Evolutionary conservation across 2,113 vertebrate species (phyloP), one percentile per base, ranked within the genome.

Genomic region (Xenus cinereus): DNA sequence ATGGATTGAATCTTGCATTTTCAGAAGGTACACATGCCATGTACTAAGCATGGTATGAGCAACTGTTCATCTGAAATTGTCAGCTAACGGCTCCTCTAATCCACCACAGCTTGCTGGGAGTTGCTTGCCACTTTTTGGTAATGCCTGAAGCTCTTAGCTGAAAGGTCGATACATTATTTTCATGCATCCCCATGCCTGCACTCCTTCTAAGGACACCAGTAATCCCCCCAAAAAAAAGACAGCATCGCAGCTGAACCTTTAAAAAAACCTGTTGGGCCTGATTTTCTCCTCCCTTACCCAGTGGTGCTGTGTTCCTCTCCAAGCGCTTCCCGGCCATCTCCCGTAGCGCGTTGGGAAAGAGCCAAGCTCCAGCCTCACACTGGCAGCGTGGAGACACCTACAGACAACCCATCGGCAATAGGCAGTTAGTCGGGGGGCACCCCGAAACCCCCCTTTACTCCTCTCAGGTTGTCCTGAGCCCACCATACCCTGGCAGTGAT

Each of bases 1-100:
- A 98, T 95, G 98, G 98, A 98, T 87, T 77, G 84, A 98, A 95
- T 93, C 97, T 91, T 97, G 20, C 97, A 97, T 98, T 98, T 98
- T 98, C 97, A 43, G 92, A 96, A 97, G 76, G 93, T 96, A 96
- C 77, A 68, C 93, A 30, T 93, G 87, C 83, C 95, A 66, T 92
- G 80, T 94, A 59, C 92, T 85, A 53, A 96, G 90, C 96, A 92
- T 96, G 94, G 86, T 90, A 77, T 89, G 90, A 93, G 82, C 78
- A 77, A 56, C 57, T 50, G n/a, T 92, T 84, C 73, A 95, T 83
- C 74, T 92, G 78, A 94, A 94, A 90, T 53, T 82, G 66, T 97
- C 84, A 93, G 90, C 93, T 97, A 91, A 91, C 17, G 60, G 39
- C 43, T 79, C 93, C 93, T 94, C 89, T 93, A 46, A 96, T 90